A percentile compares a stretch with the other conserved stretches of the same genome.
phyloP scores from a whole-genome alignment of 2,888 invertebrate species.

The Andrena haemorrhoa region DNA sequence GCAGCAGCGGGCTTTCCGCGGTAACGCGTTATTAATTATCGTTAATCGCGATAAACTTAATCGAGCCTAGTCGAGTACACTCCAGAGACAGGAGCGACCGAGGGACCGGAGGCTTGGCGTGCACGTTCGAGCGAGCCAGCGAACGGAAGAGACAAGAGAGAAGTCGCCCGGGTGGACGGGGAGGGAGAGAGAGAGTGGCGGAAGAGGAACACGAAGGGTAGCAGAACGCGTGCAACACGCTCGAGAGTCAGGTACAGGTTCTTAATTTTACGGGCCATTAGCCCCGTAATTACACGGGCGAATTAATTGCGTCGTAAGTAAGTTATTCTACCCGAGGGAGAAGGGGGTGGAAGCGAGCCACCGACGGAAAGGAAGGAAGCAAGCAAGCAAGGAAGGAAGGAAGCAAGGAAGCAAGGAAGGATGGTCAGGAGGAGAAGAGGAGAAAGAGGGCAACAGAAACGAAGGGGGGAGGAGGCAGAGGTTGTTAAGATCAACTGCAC shows the following conservation, averaged over 20 bases:
- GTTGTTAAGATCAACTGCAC: constrained; percentile 68
- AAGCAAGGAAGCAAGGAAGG: background rate
- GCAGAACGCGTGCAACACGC: constrained; percentile 70
- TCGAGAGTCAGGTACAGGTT: constrained; percentile 71
- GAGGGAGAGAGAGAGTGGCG: constrained; percentile 5
- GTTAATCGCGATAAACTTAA: constrained; percentile 73
- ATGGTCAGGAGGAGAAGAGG: background rate
- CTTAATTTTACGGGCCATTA: constrained; percentile 82
- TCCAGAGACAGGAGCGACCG: constrained; percentile 47
- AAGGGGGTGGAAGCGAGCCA: constrained; percentile 54
- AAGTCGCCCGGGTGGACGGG: constrained; percentile 18
- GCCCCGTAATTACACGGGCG: constrained; percentile 79
- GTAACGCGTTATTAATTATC: constrained; percentile 72
- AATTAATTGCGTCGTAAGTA: constrained; percentile 81
- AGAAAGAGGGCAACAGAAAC: constrained; percentile 23
- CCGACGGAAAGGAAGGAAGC: constrained; percentile 23
- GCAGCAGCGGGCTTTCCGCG: constrained; percentile 49
- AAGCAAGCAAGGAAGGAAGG: background rate
- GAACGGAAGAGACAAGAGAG: constrained; percentile 28
- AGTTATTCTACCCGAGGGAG: constrained; percentile 76
- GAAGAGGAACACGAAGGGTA: constrained; percentile 44
- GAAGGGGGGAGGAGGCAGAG: constrained; percentile 54
- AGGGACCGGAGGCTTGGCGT: constrained; percentile 5
- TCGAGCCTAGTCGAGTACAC: constrained; percentile 64
- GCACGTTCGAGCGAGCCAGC: constrained; percentile 19